phyloP scores from a whole-genome alignment of 2,113 vertebrate species.

The Mungos mungo region DNA sequence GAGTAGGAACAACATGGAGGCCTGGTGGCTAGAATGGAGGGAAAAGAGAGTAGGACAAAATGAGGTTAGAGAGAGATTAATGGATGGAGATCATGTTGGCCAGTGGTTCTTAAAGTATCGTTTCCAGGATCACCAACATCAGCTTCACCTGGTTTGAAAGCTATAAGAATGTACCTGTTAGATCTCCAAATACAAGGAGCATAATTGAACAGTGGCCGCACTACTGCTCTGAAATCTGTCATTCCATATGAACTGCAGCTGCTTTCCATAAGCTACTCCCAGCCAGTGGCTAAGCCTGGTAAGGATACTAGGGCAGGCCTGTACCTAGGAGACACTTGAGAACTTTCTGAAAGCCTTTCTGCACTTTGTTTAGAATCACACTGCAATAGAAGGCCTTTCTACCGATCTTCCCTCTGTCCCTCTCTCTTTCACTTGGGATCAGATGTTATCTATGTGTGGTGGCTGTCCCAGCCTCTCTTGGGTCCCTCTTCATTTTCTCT shows the following conservation, averaged over 20 bases:
- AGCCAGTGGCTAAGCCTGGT: background rate
- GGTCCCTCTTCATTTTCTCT: background rate
- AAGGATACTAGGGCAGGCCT: background rate
- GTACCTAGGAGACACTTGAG: background rate
- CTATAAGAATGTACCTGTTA: background rate
- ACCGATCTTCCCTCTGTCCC: background rate
- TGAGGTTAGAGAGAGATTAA: background rate
- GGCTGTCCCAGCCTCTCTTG: background rate
- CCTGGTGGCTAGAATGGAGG: background rate
- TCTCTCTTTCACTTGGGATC: background rate
- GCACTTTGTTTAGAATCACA: background rate
- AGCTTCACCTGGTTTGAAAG: background rate
- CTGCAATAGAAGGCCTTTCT: background rate
- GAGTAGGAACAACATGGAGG: background rate
- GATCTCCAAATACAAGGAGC: background rate
- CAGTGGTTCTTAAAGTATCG: background rate
- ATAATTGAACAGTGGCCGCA: background rate
- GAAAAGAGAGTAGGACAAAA: background rate
- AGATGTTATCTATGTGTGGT: background rate
- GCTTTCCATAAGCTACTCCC: background rate
- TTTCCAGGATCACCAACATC: background rate
- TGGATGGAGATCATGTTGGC: background rate
- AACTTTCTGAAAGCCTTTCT: background rate
- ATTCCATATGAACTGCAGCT: background rate
- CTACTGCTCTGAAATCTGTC: background rate